Conservation (phyloP, 2,797 vertebrate species). For the Anabas testudineus region DNA sequence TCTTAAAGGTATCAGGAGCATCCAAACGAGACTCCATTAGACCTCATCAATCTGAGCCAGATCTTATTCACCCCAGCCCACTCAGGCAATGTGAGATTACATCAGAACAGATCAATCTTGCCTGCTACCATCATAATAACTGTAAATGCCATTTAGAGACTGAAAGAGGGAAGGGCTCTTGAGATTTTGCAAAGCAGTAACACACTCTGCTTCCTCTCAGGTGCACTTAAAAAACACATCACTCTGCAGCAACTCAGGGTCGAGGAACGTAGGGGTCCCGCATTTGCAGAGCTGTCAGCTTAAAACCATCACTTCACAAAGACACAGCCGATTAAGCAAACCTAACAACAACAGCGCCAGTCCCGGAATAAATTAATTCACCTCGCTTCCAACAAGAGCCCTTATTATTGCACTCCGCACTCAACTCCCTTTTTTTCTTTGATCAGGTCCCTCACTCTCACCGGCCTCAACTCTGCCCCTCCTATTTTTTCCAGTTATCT, state of each 20-base stretch:
- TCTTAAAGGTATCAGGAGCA: slow-evolving; percentile 45
- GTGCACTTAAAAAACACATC: slow-evolving; percentile 58
- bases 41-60: slow-evolving; percentile 62
- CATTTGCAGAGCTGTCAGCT: slow-evolving; percentile 49
- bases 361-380: slow-evolving; percentile 60
- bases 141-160: slow-evolving; percentile 61
- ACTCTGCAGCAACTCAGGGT: slow-evolving; percentile 22
- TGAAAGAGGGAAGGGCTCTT: slow-evolving; percentile 59
- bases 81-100: slow-evolving; percentile 62
- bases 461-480: not conserved
- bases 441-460: slow-evolving; percentile 44
- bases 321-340: slow-evolving; percentile 54
- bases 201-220: slow-evolving; percentile 50
- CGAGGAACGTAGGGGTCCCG: slow-evolving; percentile 35
- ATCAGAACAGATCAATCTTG: slow-evolving; percentile 67
- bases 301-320: slow-evolving; percentile 44
- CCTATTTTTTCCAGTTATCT: slow-evolving; percentile 29
- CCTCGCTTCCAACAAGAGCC: slow-evolving; percentile 39
- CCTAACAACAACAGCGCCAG: slow-evolving; percentile 37
- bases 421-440: slow-evolving; percentile 54
- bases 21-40: slow-evolving; percentile 62
- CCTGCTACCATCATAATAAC: slow-evolving; percentile 60
- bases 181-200: slow-evolving; percentile 51
- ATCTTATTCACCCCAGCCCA: slow-evolving; percentile 59
- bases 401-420: slow-evolving; percentile 35